Evolutionary conservation across 2,888 invertebrate genomes (phyloP).

Genomic region (Synanthedon tipuliformis): DNA sequence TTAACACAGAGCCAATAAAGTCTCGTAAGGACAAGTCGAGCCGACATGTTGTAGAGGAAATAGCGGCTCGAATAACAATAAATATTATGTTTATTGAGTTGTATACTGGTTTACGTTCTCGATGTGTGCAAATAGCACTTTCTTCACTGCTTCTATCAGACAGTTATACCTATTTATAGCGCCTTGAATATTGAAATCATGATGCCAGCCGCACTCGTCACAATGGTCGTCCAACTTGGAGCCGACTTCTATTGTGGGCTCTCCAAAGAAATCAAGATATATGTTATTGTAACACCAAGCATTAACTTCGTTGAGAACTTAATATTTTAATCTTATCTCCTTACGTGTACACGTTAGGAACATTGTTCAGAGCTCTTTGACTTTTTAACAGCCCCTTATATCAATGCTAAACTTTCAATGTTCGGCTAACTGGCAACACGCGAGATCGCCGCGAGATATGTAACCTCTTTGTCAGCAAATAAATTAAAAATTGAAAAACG

Average conservation of each 20-base stretch:
- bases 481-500: conserved; percentile 43
- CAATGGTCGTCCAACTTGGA: conserved; percentile 9
- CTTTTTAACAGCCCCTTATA: neutral
- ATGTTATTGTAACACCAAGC: conserved; percentile 27
- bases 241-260: conserved; percentile 26
- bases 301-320: conserved; percentile 33
- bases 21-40: neutral
- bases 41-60: neutral
- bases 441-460: conserved; percentile 37
- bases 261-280: conserved; percentile 35
- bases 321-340: conserved; percentile 21
- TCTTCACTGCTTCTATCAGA: conserved; percentile 35
- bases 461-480: conserved; percentile 41
- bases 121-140: conserved; percentile 36
- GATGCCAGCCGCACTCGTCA: conserved; percentile 5
- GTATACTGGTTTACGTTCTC: conserved; percentile 45
- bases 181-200: conserved; percentile 26
- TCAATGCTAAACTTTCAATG: conserved; percentile 8
- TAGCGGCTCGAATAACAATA: conserved; percentile 22
- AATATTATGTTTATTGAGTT: conserved; percentile 47
- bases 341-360: neutral
- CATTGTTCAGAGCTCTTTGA: neutral
- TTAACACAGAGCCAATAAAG: neutral
- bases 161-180: conserved; percentile 60
- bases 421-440: conserved; percentile 16